phyloP scores from a whole-genome alignment of 2,888 invertebrate species.

The Agrilus mali region DNA sequence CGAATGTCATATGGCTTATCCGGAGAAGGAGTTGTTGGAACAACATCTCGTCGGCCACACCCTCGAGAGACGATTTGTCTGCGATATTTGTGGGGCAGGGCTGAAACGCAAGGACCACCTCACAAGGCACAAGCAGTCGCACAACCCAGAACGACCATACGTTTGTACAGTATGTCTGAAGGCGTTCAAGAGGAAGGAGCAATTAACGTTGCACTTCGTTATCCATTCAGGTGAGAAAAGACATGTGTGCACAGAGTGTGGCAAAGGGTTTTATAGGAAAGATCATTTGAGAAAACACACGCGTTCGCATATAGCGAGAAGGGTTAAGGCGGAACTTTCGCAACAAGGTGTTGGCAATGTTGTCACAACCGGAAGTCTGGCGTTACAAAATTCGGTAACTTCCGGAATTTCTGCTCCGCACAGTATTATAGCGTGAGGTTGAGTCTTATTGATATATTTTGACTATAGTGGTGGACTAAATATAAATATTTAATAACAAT shows the following conservation, averaged over 20 bases:
- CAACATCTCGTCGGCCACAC: conserved; percentile 81
- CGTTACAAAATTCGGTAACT: conserved; percentile 20
- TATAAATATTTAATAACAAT: too few relatives aligned
- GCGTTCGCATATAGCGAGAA: conserved; percentile 70
- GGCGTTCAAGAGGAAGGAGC: conserved; percentile 81
- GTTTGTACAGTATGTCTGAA: conserved; percentile 80
- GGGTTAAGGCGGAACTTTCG: conserved; percentile 73
- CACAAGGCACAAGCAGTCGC: conserved; percentile 76
- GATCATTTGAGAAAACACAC: conserved; percentile 79
- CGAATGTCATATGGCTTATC: conserved; percentile 83
- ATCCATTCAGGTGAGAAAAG: conserved; percentile 84
- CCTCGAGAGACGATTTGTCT: conserved; percentile 71
- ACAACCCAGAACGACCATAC: conserved; percentile 80
- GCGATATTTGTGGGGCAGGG: conserved; percentile 82
- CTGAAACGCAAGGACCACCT: conserved; percentile 77
- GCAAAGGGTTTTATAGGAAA: conserved; percentile 81
- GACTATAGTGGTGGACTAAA: too few relatives aligned
- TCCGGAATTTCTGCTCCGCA: not conserved
- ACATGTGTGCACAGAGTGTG: conserved; percentile 77
- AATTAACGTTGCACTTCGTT: conserved; percentile 76
- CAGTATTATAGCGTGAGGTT: too few relatives aligned
- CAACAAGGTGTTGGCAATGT: conserved; percentile 39
- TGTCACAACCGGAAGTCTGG: conserved; percentile 19
- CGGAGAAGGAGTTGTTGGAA: conserved; percentile 69
- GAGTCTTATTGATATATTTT: too few relatives aligned